A percentile compares a stretch with the other conserved stretches of the same genome.
phyloP scores from a whole-genome alignment of 53 echinoderm and acorn worm genomes.

The Astropecten irregularis region DNA sequence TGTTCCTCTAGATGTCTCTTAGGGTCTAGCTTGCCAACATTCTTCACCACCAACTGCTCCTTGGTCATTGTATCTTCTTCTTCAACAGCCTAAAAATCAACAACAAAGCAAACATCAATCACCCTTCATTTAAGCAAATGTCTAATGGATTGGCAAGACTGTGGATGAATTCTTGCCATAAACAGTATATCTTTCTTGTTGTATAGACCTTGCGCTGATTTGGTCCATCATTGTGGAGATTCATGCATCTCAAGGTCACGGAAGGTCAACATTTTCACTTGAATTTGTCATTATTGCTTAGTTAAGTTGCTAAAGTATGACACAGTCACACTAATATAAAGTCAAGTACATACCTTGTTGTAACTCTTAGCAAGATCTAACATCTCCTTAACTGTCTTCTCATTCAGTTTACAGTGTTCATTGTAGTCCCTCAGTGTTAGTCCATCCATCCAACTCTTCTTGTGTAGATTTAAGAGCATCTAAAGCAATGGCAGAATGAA shows the following conservation, averaged over 20 bases:
- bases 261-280: no score
- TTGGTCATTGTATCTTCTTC: slow-evolving; percentile 96
- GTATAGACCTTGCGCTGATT: no score
- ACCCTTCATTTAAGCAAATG: neutral
- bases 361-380: slow-evolving; percentile 89
- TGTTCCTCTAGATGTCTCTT: slow-evolving; percentile 96
- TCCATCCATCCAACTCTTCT: slow-evolving; percentile 98
- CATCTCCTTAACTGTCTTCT: slow-evolving; percentile 86
- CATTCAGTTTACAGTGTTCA: slow-evolving; percentile 92
- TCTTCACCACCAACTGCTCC: slow-evolving; percentile 96
- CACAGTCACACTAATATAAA: no score
- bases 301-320: no score
- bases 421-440: slow-evolving; percentile 94
- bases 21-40: slow-evolving; percentile 96
- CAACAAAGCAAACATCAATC: no score
- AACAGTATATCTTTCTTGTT: no score
- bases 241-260: no score
- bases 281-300: no score
- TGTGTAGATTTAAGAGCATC: slow-evolving; percentile 98
- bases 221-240: no score
- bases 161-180: no score
- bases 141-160: neutral
- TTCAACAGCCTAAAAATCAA: slow-evolving; percentile 98
- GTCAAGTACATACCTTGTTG: slow-evolving; percentile 98
- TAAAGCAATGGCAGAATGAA: neutral